phyloP scores from a whole-genome alignment of 2,888 invertebrate species.

The Melanargia galathea region DNA sequence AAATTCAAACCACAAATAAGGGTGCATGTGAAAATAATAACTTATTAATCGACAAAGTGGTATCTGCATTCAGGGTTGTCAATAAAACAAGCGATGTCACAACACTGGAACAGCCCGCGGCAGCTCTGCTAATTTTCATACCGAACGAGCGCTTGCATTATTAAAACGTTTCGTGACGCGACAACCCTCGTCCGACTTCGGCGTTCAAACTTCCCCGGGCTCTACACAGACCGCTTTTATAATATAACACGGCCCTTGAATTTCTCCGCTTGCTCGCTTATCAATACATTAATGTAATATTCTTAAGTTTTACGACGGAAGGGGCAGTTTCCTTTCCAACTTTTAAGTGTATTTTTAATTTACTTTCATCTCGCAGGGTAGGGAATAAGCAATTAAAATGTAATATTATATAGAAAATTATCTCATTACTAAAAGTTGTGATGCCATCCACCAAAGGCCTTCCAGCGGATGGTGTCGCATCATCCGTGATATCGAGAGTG shows the following conservation, averaged over 20 bases:
- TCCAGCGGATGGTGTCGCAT: no score
- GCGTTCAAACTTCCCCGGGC: slow-evolving; percentile 63
- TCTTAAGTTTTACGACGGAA: slow-evolving; percentile 28
- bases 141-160: slow-evolving; percentile 79
- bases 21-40: not conserved
- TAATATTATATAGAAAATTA: no score
- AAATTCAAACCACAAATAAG: no score
- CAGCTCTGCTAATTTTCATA: slow-evolving; percentile 80
- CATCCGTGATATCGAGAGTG: no score
- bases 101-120: slow-evolving; percentile 54
- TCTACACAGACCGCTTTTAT: slow-evolving; percentile 36
- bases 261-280: slow-evolving; percentile 33
- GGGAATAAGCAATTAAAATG: no score
- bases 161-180: slow-evolving; percentile 74
- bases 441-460: no score
- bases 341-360: not conserved
- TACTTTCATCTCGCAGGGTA: not conserved
- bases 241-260: slow-evolving; percentile 42
- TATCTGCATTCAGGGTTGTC: slow-evolving; percentile 49
- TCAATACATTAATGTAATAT: slow-evolving; percentile 39
- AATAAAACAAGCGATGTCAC: slow-evolving; percentile 63
- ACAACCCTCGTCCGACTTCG: slow-evolving; percentile 66
- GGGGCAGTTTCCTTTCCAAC: not conserved
- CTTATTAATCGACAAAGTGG: slow-evolving; percentile 10
- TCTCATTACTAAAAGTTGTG: no score